phyloP scores from a whole-genome alignment of 1,140 invertebrate species.

The Portunus trituberculatus region DNA sequence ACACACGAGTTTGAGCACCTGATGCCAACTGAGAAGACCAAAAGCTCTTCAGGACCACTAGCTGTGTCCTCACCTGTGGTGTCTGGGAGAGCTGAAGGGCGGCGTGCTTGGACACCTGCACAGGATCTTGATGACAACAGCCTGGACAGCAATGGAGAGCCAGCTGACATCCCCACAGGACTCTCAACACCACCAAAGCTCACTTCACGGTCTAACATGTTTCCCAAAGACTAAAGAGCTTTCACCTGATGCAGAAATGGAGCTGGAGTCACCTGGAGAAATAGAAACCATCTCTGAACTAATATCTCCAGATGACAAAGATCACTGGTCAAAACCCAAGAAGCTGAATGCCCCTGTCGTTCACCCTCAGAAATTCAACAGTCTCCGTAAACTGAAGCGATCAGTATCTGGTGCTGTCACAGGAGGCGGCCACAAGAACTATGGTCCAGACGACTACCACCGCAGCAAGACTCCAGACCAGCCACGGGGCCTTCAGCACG shows the following conservation, averaged over 20 bases:
- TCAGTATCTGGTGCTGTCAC: conserved; percentile 86
- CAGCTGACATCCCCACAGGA: conserved; percentile 65
- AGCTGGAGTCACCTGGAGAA: conserved; percentile 85
- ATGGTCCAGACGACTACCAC: conserved; percentile 58
- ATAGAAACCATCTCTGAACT: conserved; percentile 79
- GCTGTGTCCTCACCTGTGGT: conserved; percentile 78
- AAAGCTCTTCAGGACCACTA: conserved; percentile 75
- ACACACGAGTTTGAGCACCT: conserved; percentile 77
- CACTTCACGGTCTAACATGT: conserved; percentile 85
- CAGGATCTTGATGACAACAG: conserved; percentile 87
- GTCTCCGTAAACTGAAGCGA: conserved; percentile 80
- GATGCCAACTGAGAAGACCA: conserved; percentile 59
- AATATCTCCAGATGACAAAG: conserved; percentile 66
- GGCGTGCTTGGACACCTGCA: conserved; percentile 87
- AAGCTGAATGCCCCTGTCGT: conserved; percentile 57
- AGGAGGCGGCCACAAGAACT: conserved; percentile 71
- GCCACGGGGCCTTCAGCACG: conserved; percentile 36
- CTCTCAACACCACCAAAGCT: conserved; percentile 82
- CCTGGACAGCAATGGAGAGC: conserved; percentile 85
- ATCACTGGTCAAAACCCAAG: conserved; percentile 65
- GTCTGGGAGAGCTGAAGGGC: conserved; percentile 64
- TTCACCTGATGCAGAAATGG: conserved; percentile 82
- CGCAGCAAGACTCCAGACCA: conserved; percentile 59
- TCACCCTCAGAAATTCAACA: conserved; percentile 71
- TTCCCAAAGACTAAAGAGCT: conserved; percentile 87